These are phyloP conservation scores for Bos javanicus DNA, from an alignment of 2,113 vertebrate genomes.

Conservation along the genomic window DNA sequence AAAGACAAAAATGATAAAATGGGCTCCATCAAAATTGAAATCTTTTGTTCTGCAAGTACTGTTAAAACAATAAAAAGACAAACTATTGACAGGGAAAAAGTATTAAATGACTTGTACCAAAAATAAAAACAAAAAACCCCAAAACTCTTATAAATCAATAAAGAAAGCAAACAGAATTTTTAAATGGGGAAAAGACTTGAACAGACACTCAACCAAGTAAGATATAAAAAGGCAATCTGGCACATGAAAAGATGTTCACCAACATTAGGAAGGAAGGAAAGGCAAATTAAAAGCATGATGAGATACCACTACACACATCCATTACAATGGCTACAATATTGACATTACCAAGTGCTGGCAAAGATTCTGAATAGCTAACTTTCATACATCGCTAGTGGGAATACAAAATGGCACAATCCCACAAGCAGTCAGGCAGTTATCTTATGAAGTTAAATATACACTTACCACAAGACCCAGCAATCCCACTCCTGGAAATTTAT, in stretches of 20 bases:
- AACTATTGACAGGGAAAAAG: neutral
- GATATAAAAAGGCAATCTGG: neutral
- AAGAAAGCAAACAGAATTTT: neutral
- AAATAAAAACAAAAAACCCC: neutral
- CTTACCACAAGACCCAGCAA: neutral
- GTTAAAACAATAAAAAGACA: constrained; percentile 5
- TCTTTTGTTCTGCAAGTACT: neutral
- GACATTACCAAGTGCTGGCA: neutral
- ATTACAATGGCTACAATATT: neutral
- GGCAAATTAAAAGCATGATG: constrained; percentile 8
- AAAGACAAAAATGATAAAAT: neutral
- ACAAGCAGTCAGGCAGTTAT: neutral
- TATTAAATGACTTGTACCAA: neutral
- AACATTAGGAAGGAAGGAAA: neutral
- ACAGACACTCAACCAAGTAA: neutral
- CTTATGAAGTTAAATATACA: neutral
- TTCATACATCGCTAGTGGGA: neutral
- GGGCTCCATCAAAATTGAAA: neutral
- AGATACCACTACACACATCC: neutral
- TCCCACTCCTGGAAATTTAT: neutral
- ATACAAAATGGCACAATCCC: neutral
- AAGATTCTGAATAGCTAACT: neutral
- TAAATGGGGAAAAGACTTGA: neutral
- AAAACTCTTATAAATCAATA: neutral
- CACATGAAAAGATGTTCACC: neutral